Evolutionary conservation across 2,888 invertebrate genomes (phyloP), one percentile per base, ranked within the genome.

Genomic region (Temnothorax unifasciatus): DNA sequence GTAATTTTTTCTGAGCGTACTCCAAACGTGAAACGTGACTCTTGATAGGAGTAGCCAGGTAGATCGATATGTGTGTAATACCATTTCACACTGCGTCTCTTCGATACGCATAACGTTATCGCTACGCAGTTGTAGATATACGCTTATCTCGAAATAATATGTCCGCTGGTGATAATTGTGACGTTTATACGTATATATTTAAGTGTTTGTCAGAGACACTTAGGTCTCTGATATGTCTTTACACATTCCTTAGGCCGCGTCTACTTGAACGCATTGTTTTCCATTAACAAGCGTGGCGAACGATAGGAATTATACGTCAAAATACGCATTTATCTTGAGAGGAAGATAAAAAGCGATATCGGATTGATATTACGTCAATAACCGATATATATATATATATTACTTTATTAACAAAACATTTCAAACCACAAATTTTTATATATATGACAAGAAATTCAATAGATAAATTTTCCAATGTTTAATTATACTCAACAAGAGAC

Each of bases 211-310:
- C 88, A 73, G 77, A 64, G 44, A 85, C 61, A n/a, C 6, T 0
- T 34, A 11, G 34, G 50, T 54, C 76, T 74, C 64, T 77, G 25
- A 41, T 13, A 64, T 82, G 83, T 75, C 71, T 83, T 47, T 84
- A 84, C 89, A 90, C 83, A 85, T 57, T 90, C 87, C 89, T 93
- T 93, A 92, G 92, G 93, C 93, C 92, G 93, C 90, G 90, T 91
- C 93, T 92, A 93, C 93, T 93, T 90, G 87, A 90, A 85, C 82
- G 77, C 85, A 89, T 86, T 86, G 83, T 64, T 86, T 71, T 85
- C 52, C 85, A 83, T 76, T 82, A 74, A 83, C 73, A 74, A 79
- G 50, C 61, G 71, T 82, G 71, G 44, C 34, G 52, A 83, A 76
- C 18, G 47, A 75, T 63, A 52, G 38, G 38, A 76, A 64, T 63